phyloP scores from a whole-genome alignment of 2,113 vertebrate genomes.

The Neofelis nebulosa region DNA sequence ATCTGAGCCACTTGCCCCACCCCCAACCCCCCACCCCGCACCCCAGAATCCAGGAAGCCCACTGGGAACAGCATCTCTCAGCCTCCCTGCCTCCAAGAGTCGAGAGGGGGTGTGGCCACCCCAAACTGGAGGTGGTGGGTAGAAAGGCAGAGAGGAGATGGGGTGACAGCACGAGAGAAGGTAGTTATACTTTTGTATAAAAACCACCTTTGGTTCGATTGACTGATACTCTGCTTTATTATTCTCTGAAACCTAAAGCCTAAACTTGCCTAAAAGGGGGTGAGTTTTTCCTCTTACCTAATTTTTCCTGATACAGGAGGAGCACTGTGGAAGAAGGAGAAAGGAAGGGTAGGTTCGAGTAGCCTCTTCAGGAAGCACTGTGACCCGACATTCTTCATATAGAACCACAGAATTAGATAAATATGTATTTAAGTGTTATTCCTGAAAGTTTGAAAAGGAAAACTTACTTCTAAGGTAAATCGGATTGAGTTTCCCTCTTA shows the following conservation, averaged over 20 bases:
- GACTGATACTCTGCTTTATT: not conserved
- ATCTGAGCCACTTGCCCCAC: not conserved
- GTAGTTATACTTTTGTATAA: not conserved
- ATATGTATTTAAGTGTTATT: not conserved
- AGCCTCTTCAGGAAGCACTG: not conserved
- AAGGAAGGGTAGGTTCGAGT: not conserved
- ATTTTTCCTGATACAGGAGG: not conserved
- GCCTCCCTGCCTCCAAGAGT: not conserved
- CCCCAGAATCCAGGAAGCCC: not conserved
- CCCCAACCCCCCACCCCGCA: rapidly evolving
- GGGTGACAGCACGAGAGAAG: not conserved
- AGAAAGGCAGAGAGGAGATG: not conserved
- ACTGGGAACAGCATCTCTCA: not conserved
- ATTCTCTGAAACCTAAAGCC: not conserved
- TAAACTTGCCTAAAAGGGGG: not conserved
- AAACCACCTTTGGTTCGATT: not conserved
- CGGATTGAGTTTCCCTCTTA: not conserved
- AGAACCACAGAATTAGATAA: slow-evolving; percentile 3
- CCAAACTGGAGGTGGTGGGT: not conserved
- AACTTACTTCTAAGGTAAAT: slow-evolving; percentile 16
- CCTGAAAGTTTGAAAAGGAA: slow-evolving; percentile 42
- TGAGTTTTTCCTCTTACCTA: not conserved
- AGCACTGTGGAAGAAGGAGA: not conserved
- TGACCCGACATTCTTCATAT: not conserved
- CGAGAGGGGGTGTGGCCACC: not conserved